Conservation (phyloP, 2,113 vertebrate genomes). For the Phocoena phocoena region DNA sequence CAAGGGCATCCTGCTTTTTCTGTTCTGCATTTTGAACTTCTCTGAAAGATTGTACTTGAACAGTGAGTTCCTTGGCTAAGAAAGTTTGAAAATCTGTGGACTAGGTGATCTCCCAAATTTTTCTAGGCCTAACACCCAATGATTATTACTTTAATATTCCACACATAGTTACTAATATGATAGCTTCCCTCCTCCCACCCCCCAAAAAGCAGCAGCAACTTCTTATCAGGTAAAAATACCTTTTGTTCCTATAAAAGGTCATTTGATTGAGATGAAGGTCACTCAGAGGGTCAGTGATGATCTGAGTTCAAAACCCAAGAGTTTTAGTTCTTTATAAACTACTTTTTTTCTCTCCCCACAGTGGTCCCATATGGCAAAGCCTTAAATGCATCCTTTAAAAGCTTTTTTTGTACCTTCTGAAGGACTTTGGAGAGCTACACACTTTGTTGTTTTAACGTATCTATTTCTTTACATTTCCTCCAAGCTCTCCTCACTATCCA, state of each 20-base stretch:
- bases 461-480: neutral
- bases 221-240: neutral
- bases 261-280: neutral
- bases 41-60: neutral
- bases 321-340: neutral
- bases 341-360: neutral
- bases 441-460: neutral
- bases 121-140: neutral
- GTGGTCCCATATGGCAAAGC: neutral
- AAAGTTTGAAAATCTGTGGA: neutral
- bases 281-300: neutral
- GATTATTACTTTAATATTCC: neutral
- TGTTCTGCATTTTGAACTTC: neutral
- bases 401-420: neutral
- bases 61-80: neutral
- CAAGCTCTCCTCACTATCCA: neutral
- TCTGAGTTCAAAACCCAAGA: neutral
- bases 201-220: neutral
- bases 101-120: neutral
- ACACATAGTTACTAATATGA: neutral
- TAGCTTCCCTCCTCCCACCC: neutral
- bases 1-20: neutral
- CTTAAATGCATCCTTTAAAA: neutral
- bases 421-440: neutral
- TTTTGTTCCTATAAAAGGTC: neutral